A percentile compares a stretch with the other conserved stretches of the same genome.
Evolutionary conservation across 2,113 vertebrate species (phyloP).

Genomic region (Myotis yumanensis): DNA sequence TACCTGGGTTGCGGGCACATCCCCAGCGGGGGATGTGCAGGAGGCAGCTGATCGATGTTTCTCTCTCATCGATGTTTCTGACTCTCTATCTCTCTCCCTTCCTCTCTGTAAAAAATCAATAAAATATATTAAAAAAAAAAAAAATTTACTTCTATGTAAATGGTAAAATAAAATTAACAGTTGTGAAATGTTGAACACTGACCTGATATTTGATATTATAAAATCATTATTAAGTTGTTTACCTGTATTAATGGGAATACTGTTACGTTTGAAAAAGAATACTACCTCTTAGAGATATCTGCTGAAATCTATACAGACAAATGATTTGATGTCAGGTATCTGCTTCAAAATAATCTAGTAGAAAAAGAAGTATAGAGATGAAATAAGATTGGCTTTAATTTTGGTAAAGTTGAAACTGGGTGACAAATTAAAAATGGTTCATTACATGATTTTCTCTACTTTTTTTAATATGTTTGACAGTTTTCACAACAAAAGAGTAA

Average conservation of each 20-base stretch:
- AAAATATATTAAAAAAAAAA: too few relatives aligned
- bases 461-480: background rate
- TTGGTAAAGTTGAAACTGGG: background rate
- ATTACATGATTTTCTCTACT: constrained; percentile 13
- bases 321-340: background rate
- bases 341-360: constrained; percentile 39
- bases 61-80: too few relatives aligned
- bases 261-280: background rate
- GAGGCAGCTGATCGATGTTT: too few relatives aligned
- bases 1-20: too few relatives aligned
- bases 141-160: constrained; percentile 8
- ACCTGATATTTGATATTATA: background rate
- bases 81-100: too few relatives aligned
- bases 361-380: background rate
- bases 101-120: too few relatives aligned
- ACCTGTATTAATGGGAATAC: background rate
- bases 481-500: background rate
- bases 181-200: background rate
- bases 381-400: constrained; percentile 24
- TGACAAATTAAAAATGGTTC: background rate
- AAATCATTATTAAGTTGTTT: background rate
- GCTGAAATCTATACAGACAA: background rate
- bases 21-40: too few relatives aligned
- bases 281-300: background rate
- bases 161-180: constrained; percentile 29